These are phyloP conservation scores for Andrena flavipes DNA, from an alignment of 2,888 invertebrate genomes.

Conservation along the genomic window DNA sequence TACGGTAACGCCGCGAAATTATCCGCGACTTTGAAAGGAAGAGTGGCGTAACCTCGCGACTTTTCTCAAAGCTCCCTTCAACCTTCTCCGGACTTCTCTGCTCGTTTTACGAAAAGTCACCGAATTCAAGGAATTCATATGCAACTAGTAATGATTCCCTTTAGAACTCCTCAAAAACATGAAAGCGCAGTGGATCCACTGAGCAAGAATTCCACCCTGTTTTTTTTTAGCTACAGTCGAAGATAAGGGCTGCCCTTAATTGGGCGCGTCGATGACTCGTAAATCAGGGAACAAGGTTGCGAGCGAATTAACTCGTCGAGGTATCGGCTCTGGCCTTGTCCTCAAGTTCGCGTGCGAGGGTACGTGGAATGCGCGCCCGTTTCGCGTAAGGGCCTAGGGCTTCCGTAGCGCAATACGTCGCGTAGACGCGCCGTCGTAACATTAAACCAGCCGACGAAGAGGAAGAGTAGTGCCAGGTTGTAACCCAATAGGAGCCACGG, in stretches of 20 bases:
- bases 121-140: not conserved
- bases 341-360: slow-evolving; percentile 67
- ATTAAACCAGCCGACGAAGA: slow-evolving; percentile 72
- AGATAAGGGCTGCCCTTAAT: slow-evolving; percentile 63
- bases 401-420: slow-evolving; percentile 70
- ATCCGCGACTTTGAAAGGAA: slow-evolving; percentile 54
- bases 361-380: slow-evolving; percentile 67
- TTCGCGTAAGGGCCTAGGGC: slow-evolving; percentile 72
- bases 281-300: slow-evolving; percentile 42
- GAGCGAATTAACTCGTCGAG: slow-evolving; percentile 70
- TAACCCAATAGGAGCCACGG: slow-evolving; percentile 80
- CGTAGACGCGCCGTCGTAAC: slow-evolving; percentile 72
- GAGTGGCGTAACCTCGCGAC: slow-evolving; percentile 48
- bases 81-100: not conserved
- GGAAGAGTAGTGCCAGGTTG: slow-evolving; percentile 70
- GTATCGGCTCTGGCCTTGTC: slow-evolving; percentile 56
- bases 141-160: too few relatives aligned
- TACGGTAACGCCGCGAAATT: slow-evolving; percentile 59
- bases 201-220: not conserved
- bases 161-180: too few relatives aligned
- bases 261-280: slow-evolving; percentile 62
- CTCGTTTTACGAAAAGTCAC: not conserved
- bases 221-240: not conserved
- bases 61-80: slow-evolving; percentile 56
- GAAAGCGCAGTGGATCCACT: too few relatives aligned